Evolutionary conservation across 2,888 invertebrate genomes (phyloP).

Genomic region (Drosophila differens): DNA sequence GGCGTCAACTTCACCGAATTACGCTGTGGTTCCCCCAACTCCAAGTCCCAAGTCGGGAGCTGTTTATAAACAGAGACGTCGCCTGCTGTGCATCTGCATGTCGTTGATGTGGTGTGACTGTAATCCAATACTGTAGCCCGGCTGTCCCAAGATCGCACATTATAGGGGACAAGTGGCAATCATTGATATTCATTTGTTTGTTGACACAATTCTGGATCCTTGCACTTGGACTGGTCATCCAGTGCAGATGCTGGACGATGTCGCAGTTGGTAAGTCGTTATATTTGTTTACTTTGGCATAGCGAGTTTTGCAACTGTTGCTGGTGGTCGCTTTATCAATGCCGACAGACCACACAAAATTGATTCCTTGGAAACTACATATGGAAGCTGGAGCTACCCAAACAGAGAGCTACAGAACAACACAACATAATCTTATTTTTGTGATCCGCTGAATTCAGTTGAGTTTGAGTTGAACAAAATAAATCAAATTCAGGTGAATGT

Average conservation of each 20-base stretch:
- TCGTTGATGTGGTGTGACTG: conserved; percentile 29
- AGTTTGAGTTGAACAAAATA: not conserved
- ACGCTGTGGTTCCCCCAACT: conserved; percentile 41
- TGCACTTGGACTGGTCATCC: conserved; percentile 31
- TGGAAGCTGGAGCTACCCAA: not conserved
- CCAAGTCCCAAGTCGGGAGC: conserved; percentile 8
- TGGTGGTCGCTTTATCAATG: conserved; percentile 67
- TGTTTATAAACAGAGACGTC: conserved; percentile 37
- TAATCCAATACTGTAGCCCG: conserved; percentile 52
- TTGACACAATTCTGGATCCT: conserved; percentile 55
- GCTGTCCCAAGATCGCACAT: conserved; percentile 20
- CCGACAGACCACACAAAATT: conserved; percentile 71
- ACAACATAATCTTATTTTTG: not conserved
- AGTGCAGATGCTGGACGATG: conserved; percentile 4
- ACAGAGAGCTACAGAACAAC: not conserved
- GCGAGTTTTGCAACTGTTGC: conserved; percentile 62
- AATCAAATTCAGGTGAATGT: not conserved
- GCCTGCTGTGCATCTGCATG: conserved; percentile 35
- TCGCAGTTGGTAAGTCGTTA: conserved; percentile 10
- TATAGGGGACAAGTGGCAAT: conserved; percentile 50
- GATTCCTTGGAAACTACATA: conserved; percentile 41
- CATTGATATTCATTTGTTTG: conserved; percentile 52
- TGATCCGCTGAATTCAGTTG: not conserved
- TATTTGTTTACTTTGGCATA: conserved; percentile 57
- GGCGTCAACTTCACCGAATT: conserved; percentile 64